Evolutionary conservation across 2,113 vertebrate species (phyloP).

Genomic region (Sprattus sprattus): DNA sequence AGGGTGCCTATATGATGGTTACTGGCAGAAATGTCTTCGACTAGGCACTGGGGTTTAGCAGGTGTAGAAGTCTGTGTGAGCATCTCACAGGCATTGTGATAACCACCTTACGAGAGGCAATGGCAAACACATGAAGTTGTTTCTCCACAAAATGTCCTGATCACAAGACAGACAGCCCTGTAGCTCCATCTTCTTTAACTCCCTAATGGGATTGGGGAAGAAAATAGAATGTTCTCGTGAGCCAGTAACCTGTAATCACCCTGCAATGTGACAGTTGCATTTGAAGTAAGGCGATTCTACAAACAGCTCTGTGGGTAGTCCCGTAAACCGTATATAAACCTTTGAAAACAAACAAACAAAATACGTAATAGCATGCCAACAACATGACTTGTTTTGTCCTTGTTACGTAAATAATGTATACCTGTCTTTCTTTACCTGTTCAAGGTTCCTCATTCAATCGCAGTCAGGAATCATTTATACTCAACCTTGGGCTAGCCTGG

Average conservation of each 20-base stretch:
- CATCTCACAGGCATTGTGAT: neutral
- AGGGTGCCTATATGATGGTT: no score
- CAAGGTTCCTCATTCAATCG: conserved; percentile 88
- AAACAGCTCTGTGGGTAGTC: neutral
- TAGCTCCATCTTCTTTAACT: conserved; percentile 66
- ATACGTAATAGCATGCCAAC: conserved; percentile 8
- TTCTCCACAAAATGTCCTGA: neutral
- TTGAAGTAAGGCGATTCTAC: neutral
- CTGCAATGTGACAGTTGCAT: conserved; percentile 58
- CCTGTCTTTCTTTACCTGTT: conserved; percentile 17
- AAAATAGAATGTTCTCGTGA: conserved; percentile 68
- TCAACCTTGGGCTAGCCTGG: conserved; percentile 92
- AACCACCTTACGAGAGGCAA: neutral
- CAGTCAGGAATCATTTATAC: conserved; percentile 88
- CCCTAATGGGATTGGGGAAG: conserved; percentile 70
- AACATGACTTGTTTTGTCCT: neutral
- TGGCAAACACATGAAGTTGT: neutral
- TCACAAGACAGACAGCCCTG: conserved; percentile 55
- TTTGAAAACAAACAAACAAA: neutral
- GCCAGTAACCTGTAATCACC: conserved; percentile 53
- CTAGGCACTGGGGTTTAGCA: neutral
- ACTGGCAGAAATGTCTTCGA: no score
- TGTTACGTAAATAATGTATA: conserved; percentile 15
- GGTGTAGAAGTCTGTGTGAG: neutral
- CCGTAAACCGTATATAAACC: neutral